A percentile compares a stretch with the other conserved stretches of the same genome.
Conservation (phyloP, 2,113 vertebrate genomes). For the Pholis gunnellus region DNA sequence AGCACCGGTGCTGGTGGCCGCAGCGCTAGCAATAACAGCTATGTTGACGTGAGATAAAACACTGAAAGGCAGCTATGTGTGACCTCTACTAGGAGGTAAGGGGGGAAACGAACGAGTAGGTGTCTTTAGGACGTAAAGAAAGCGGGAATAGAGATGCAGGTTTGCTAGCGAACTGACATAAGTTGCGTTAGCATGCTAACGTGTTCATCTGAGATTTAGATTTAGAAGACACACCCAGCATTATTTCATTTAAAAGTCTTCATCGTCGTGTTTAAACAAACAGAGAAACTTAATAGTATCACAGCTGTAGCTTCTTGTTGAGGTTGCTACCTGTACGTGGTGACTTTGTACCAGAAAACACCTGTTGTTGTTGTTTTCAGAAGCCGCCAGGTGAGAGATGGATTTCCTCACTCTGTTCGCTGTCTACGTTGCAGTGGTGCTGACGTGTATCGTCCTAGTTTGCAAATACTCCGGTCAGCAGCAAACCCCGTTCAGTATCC, state of each 20-base stretch:
- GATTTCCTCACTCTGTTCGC: constrained; percentile 91
- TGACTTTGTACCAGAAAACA: constrained; percentile 22
- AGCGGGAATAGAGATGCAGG: not conserved
- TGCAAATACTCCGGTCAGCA: constrained; percentile 84
- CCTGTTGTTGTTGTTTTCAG: constrained; percentile 42
- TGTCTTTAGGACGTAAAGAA: not conserved
- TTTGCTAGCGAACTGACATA: not conserved
- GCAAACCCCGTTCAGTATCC: constrained; percentile 68
- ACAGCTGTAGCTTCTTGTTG: accelerated
- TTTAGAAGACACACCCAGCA: accelerated
- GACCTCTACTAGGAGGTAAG: constrained; percentile 22
- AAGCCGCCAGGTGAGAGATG: constrained; percentile 81
- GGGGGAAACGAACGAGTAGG: not conserved
- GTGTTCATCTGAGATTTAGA: not conserved
- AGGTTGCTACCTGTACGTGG: not conserved
- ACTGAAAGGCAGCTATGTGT: constrained; percentile 14
- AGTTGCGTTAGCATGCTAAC: constrained; percentile 46
- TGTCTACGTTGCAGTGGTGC: constrained; percentile 84
- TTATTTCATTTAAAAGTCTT: not conserved
- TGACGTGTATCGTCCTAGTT: constrained; percentile 76
- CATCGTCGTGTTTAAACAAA: not conserved
- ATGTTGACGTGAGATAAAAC: constrained; percentile 36
- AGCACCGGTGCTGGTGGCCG: not conserved
- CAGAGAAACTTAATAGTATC: too few species aligned
- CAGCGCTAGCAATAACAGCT: not conserved